Conservation (phyloP, 2,797 vertebrate genomes). For the Tympanoctomys barrerae region DNA sequence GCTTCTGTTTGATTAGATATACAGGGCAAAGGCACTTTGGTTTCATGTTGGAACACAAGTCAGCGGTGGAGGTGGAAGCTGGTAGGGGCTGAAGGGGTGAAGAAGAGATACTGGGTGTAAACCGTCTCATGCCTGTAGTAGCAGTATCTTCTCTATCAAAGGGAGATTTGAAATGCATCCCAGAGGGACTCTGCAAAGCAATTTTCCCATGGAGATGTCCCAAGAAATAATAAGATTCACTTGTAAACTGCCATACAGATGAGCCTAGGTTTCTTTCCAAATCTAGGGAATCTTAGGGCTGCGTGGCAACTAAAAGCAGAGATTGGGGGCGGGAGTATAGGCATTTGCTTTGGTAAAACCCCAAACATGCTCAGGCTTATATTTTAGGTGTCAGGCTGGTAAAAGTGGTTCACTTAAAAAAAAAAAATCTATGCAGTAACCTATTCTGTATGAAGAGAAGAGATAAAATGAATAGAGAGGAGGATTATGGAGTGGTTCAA, state of each 20-base stretch:
- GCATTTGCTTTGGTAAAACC: conserved; percentile 23
- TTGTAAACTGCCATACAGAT: neutral
- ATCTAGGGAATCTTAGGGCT: neutral
- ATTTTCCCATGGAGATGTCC: neutral
- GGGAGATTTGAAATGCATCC: neutral
- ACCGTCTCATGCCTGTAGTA: neutral
- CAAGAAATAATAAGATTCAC: neutral
- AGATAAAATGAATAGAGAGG: neutral
- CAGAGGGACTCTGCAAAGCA: neutral
- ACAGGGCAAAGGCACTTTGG: neutral
- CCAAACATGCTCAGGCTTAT: neutral
- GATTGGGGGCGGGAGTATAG: no score
- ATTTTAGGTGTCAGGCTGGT: neutral
- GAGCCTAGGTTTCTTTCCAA: neutral
- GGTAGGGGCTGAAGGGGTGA: neutral
- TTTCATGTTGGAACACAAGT: neutral
- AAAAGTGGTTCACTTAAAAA: neutral
- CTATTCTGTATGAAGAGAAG: neutral
- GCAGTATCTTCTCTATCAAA: neutral
- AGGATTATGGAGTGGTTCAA: neutral
- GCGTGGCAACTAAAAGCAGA: neutral
- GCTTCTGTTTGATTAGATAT: neutral
- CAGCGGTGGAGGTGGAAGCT: neutral
- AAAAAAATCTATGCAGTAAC: neutral
- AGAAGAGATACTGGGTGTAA: neutral